These are phyloP conservation scores for Seira sanloemensis DNA, from an alignment of 2,888 invertebrate species.

Conservation along the genomic window DNA sequence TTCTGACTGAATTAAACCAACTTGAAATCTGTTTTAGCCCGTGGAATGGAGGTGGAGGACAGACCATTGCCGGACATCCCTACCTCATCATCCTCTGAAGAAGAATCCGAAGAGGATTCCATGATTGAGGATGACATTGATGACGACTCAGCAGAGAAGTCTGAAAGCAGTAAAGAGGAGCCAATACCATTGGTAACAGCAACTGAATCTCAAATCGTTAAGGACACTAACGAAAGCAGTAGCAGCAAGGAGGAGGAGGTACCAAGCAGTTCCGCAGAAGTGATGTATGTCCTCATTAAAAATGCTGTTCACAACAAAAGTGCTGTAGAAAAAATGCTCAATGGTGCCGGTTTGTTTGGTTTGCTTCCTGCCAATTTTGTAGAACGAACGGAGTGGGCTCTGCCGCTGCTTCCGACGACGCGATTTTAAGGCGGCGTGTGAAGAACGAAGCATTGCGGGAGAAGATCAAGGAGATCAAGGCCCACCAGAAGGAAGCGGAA, in stretches of 20 bases:
- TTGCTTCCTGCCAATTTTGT: constrained; percentile 21
- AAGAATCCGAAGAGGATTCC: constrained; percentile 56
- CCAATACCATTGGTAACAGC: neutral
- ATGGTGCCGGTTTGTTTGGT: constrained; percentile 34
- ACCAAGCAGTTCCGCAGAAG: constrained; percentile 30
- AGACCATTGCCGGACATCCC: constrained; percentile 69
- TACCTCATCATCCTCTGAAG: constrained; percentile 65
- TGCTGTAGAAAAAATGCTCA: neutral
- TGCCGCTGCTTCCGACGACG: constrained; percentile 41
- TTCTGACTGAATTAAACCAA: neutral
- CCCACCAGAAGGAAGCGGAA: constrained; percentile 73
- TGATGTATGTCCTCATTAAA: constrained; percentile 41
- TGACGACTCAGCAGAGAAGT: constrained; percentile 56
- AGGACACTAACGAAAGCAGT: neutral
- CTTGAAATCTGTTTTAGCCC: too few species aligned
- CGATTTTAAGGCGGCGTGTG: constrained; percentile 63
- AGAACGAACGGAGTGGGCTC: constrained; percentile 71
- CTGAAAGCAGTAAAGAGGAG: constrained; percentile 55
- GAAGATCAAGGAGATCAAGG: constrained; percentile 73
- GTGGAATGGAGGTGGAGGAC: constrained; percentile 33
- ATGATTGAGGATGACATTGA: constrained; percentile 58
- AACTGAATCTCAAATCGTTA: constrained; percentile 50
- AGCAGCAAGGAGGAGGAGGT: constrained; percentile 8
- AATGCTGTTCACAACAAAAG: neutral
- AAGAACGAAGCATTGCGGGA: constrained; percentile 71